Conservation (phyloP, 2,888 invertebrate genomes). For the Keiferia lycopersicella region DNA sequence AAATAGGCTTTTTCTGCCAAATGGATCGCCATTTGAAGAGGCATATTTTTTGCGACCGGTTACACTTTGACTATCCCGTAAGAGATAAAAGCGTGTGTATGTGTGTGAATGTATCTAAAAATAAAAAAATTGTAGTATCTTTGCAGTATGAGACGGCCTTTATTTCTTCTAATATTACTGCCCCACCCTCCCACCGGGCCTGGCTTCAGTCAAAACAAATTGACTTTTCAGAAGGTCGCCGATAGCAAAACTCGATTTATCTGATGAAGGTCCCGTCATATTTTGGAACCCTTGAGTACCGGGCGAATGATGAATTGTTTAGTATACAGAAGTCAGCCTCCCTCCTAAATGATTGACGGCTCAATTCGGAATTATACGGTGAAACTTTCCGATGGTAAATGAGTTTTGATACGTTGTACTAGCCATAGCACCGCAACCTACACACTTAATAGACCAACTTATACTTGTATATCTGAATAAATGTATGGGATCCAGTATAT, state of each 20-base stretch:
- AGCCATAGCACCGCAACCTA: neutral
- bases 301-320: slow-evolving; percentile 25
- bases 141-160: too few species aligned
- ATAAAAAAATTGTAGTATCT: too few species aligned
- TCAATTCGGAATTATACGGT: slow-evolving; percentile 12
- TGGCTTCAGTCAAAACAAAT: slow-evolving; percentile 50
- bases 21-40: too few species aligned
- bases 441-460: neutral
- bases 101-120: too few species aligned
- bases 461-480: too few species aligned
- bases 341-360: slow-evolving; percentile 26
- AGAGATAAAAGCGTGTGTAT: too few species aligned
- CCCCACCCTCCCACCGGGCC: slow-evolving; percentile 18
- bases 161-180: neutral
- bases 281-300: slow-evolving; percentile 34
- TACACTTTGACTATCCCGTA: too few species aligned
- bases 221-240: slow-evolving; percentile 62
- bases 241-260: slow-evolving; percentile 57
- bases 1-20: too few species aligned
- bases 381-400: slow-evolving; percentile 6
- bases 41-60: too few species aligned
- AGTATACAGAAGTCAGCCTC: slow-evolving; percentile 18
- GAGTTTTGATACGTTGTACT: slow-evolving; percentile 6
- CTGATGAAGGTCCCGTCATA: slow-evolving; percentile 51
- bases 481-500: too few species aligned